These are phyloP conservation scores for Montipora cactus DNA, from an alignment of 64 coral and sea anemone genomes.

Conservation along the genomic window DNA sequence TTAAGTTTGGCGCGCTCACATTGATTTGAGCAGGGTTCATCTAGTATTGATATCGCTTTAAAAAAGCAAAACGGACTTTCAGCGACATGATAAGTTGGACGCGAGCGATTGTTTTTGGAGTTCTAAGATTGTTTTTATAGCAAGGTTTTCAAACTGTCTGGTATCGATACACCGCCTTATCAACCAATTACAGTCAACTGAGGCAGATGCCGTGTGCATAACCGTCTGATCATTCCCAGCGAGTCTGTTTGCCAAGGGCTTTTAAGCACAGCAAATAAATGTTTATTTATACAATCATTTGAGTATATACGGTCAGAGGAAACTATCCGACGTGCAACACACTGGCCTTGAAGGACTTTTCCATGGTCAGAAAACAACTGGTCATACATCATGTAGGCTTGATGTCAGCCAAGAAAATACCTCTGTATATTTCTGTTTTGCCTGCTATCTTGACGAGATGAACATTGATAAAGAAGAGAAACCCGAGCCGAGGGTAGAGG, in stretches of 20 bases:
- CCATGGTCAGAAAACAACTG: constrained; percentile 16
- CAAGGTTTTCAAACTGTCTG: not conserved
- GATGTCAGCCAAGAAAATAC: constrained; percentile 16
- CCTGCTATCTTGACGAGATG: constrained; percentile 36
- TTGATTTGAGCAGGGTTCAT: not conserved
- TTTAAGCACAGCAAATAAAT: not conserved
- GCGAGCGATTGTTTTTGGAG: not conserved
- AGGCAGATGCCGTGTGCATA: not conserved
- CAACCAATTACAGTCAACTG: constrained; percentile 59
- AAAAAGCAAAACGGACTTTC: constrained; percentile 8
- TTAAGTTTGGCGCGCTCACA: not conserved
- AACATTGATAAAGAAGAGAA: constrained; percentile 28
- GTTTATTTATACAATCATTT: constrained; percentile 31
- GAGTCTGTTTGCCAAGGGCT: constrained; percentile 20
- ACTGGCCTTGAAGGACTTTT: not conserved
- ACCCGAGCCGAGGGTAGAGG: not conserved
- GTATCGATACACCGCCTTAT: constrained; percentile 28
- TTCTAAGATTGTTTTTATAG: not conserved
- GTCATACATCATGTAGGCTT: constrained; percentile 26
- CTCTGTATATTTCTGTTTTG: not conserved
- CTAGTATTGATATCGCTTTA: not conserved
- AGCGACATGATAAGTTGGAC: not conserved
- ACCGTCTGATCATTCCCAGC: not conserved
- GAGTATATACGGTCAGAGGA: not conserved
- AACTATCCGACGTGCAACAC: not conserved